Base-by-base conservation (phyloP, 2,113 vertebrate species). In the Apodemus sylvaticus region DNA sequence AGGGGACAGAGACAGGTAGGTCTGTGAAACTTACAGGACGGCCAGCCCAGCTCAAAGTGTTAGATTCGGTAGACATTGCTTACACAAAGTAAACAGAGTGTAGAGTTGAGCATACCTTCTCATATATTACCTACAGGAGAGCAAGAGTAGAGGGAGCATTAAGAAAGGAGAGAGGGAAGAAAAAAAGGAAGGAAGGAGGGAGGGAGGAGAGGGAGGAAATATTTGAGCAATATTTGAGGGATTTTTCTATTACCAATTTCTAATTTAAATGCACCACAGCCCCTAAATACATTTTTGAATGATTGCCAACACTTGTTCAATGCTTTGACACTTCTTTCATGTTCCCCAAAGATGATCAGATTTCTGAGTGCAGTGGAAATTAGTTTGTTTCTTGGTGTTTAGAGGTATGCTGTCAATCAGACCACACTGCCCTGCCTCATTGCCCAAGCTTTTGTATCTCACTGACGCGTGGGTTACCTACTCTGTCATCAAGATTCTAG, bases 241-340 rank as follows among this genome's bases (percentile, higher is more conserved):
- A 81, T 73, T 68, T 86, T 90, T 90, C 76, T 92, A 48, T 85
- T 94, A 89, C 7, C 78, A 58, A 39, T 92, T 96, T 87, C 66
- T 76, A 81, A 94, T 82, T 81, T 92, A 90, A 92, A 89, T 94
- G 9, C 51, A 48, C 51, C 17, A 42, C 42, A 36, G 81, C 73
- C 70, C 90, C 14, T 62, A 51, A 88, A 77, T 20, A 90, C 24
- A 39, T 48, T 92, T 92, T 79, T 64, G 58, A 96, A 86, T 93
- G 86, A 71, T 45, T 81, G 76, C 53, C 39, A 90, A 89, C 6
- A 76, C 39, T 51, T 95, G 92, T 39, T 45, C 77, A 92, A 83
- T 82, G 45, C 89, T 94, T 82, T 90, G 10, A 94, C 92, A 93
- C 58, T 86, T 92, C 51, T 89, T 76, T 94, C 60, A 86, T 14